Percentiles rank a stretch among this genome's conserved stretches.
These are phyloP conservation scores for Paramormyrops kingsleyae DNA, from an alignment of 2,113 vertebrate genomes.

Conservation along the genomic window DNA sequence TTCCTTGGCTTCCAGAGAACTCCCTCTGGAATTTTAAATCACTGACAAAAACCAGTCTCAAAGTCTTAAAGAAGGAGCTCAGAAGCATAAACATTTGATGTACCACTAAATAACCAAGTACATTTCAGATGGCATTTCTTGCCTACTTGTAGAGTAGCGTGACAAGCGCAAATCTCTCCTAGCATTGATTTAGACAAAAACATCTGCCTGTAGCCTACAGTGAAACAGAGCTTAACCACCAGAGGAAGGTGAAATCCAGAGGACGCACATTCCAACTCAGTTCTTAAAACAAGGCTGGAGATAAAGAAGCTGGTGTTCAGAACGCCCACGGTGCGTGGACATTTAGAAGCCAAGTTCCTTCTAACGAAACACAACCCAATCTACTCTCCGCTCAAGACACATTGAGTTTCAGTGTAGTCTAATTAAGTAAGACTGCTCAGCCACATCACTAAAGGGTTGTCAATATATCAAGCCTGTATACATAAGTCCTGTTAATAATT, in stretches of 20 bases:
- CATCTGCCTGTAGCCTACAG: not conserved
- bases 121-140: not conserved
- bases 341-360: conserved; percentile 3
- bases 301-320: conserved; percentile 7
- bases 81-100: not conserved
- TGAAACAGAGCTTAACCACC: not conserved
- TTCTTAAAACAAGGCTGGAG: conserved; percentile 10
- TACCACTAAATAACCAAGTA: not conserved
- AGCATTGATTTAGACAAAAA: not conserved
- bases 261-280: conserved; percentile 12
- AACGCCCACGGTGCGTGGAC: conserved; percentile 19
- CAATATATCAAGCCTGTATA: not conserved
- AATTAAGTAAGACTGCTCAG: conserved; percentile 1
- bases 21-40: not conserved
- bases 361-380: not conserved
- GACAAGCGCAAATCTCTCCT: not conserved
- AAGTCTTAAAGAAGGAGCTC: not conserved
- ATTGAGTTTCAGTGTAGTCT: not conserved
- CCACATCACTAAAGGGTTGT: not conserved
- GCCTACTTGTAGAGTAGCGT: not conserved
- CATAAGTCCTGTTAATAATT: not conserved
- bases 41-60: not conserved
- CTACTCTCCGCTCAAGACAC: not conserved
- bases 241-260: not conserved
- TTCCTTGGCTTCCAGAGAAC: not conserved